Conservation (phyloP, 2,888 invertebrate species). For the Frankliniella intonsa region DNA sequence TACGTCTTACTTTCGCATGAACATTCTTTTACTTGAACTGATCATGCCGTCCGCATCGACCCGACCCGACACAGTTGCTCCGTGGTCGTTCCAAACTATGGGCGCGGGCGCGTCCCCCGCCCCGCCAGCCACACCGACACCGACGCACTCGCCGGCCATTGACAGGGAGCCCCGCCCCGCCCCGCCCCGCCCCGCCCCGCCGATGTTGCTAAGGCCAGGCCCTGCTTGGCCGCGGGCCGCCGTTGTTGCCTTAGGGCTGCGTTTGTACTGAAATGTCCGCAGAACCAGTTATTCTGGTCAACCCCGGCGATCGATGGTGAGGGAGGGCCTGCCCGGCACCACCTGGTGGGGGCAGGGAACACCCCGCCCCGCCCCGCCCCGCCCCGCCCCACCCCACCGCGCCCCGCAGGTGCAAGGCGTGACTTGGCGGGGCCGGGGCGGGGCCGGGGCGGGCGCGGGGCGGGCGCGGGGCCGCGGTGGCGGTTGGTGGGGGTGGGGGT, state of each 20-base stretch:
- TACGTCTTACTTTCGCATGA: too few relatives aligned
- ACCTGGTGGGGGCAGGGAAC: too few relatives aligned
- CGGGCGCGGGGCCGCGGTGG: background rate
- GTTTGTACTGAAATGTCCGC: background rate
- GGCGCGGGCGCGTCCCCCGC: background rate
- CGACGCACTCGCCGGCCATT: background rate
- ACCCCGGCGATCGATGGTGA: background rate
- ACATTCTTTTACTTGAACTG: too few relatives aligned
- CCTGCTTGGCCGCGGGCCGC: too few relatives aligned
- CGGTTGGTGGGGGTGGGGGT: too few relatives aligned
- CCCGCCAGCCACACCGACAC: background rate
- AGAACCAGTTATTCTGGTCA: constrained; percentile 25
- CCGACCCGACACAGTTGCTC: too few relatives aligned
- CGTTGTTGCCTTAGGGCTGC: too few relatives aligned
- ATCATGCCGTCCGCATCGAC: too few relatives aligned
- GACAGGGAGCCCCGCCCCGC: too few relatives aligned
- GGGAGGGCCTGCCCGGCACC: background rate
- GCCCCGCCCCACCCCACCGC: background rate
- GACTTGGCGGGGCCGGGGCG: background rate
- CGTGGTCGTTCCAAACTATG: too few relatives aligned
- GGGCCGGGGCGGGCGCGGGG: background rate
- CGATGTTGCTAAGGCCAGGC: too few relatives aligned
- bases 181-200: too few relatives aligned
- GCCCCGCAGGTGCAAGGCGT: background rate
- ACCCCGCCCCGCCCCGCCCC: background rate